A percentile compares a stretch with the other conserved stretches of the same genome.
phyloP scores from a whole-genome alignment of 2,113 vertebrate genomes.

The Eidolon helvum region DNA sequence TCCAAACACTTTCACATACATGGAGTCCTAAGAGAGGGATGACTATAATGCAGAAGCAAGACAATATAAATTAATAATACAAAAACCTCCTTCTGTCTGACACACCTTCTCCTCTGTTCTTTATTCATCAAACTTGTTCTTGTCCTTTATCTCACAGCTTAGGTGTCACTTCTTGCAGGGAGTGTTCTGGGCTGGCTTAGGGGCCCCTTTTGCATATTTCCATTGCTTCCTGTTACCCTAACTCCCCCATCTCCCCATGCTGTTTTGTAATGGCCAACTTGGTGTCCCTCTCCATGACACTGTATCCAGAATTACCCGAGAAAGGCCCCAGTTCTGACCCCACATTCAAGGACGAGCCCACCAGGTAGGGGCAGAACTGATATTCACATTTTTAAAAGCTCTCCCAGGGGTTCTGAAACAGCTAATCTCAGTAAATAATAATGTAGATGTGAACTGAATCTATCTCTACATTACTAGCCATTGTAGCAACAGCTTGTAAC shows the following conservation, averaged over 20 bases:
- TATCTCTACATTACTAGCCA: neutral
- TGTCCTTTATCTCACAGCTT: neutral
- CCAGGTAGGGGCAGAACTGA: neutral
- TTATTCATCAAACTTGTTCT: neutral
- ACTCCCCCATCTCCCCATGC: rapidly evolving
- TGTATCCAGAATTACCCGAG: neutral
- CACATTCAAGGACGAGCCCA: neutral
- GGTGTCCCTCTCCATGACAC: neutral
- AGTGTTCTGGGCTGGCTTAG: neutral
- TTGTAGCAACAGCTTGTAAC: neutral
- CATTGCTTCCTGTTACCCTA: neutral
- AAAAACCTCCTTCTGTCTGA: neutral
- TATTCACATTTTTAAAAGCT: neutral
- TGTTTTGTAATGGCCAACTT: neutral
- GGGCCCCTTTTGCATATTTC: rapidly evolving
- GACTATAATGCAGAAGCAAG: neutral
- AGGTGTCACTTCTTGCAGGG: neutral
- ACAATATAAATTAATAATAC: neutral
- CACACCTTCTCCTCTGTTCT: neutral
- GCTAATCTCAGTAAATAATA: neutral
- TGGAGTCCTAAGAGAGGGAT: neutral
- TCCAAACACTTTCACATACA: neutral
- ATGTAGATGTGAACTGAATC: rapidly evolving
- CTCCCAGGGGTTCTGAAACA: neutral
- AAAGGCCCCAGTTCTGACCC: neutral